These are phyloP conservation scores for Zaprionus tsacasi DNA, from an alignment of 1,140 invertebrate species.

Conservation along the genomic window DNA sequence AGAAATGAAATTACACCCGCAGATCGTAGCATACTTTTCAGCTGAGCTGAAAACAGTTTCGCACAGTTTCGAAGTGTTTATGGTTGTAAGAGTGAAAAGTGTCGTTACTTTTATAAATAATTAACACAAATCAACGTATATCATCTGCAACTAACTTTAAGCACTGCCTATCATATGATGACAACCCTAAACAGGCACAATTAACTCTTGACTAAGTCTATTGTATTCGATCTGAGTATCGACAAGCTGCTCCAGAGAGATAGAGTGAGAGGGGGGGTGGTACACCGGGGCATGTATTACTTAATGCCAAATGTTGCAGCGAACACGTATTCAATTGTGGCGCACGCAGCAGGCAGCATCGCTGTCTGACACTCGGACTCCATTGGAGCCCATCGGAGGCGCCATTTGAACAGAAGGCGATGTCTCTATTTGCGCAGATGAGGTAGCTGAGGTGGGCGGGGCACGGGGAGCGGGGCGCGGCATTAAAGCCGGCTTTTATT, in stretches of 20 bases:
- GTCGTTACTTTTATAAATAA: too few relatives aligned
- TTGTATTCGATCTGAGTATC: conserved; percentile 1
- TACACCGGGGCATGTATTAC: conserved; percentile 15
- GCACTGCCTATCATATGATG: not conserved
- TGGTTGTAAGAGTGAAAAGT: too few relatives aligned
- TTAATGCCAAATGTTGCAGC: conserved; percentile 37
- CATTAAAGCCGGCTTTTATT: conserved; percentile 75
- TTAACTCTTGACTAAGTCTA: conserved; percentile 4
- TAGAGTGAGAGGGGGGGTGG: not conserved
- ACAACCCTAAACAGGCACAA: not conserved
- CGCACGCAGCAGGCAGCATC: conserved; percentile 23
- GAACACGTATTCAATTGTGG: conserved; percentile 49
- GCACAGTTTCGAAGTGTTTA: too few relatives aligned
- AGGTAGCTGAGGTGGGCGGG: not conserved
- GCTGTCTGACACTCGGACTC: conserved; percentile 23
- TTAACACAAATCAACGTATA: too few relatives aligned
- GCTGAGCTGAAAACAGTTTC: too few relatives aligned
- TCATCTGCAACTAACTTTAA: not conserved
- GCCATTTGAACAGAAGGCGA: conserved; percentile 23
- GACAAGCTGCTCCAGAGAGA: not conserved
- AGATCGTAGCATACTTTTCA: not conserved
- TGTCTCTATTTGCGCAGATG: conserved; percentile 13
- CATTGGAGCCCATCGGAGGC: conserved; percentile 12
- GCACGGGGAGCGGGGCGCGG: conserved; percentile 12
- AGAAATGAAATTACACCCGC: not conserved